Evolutionary conservation across 1,140 invertebrate genomes (phyloP).

Genomic region (Phenacoccus solenopsis): DNA sequence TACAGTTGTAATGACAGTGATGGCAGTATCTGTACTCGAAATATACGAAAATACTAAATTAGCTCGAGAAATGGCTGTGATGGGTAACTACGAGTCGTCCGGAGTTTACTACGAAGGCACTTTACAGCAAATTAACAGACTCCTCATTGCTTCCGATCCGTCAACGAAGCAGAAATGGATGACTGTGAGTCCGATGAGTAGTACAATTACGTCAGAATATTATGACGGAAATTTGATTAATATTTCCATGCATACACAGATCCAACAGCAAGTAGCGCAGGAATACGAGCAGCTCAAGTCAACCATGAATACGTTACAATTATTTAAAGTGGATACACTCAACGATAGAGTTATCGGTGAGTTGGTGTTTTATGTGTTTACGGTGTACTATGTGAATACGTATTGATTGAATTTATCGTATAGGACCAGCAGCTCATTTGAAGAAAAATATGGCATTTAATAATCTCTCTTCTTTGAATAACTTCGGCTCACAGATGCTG

Average conservation of each 20-base stretch:
- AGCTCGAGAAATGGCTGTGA: slow-evolving; percentile 83
- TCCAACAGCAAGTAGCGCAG: slow-evolving; percentile 74
- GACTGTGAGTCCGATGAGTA: slow-evolving; percentile 52
- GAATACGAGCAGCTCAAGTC: slow-evolving; percentile 88
- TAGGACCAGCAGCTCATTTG: neutral
- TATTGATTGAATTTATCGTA: neutral
- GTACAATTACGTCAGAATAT: too few relatives aligned
- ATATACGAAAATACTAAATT: slow-evolving; percentile 86
- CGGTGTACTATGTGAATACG: neutral
- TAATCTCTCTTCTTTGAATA: neutral
- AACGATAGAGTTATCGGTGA: slow-evolving; percentile 36
- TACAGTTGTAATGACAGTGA: slow-evolving; percentile 35
- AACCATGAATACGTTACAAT: slow-evolving; percentile 51
- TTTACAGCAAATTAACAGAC: slow-evolving; percentile 74
- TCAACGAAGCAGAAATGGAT: slow-evolving; percentile 79
- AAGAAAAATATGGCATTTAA: slow-evolving; percentile 5
- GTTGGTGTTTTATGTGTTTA: neutral
- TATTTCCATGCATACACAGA: too few relatives aligned
- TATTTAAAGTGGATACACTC: slow-evolving; percentile 46
- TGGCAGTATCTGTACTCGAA: slow-evolving; percentile 73
- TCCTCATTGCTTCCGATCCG: slow-evolving; percentile 62
- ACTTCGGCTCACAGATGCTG: neutral
- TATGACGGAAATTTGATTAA: too few relatives aligned
- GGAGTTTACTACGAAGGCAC: slow-evolving; percentile 91
- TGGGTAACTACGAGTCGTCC: slow-evolving; percentile 91